Conservation (phyloP, 2,797 vertebrate genomes). For the Microtus obscurus region DNA sequence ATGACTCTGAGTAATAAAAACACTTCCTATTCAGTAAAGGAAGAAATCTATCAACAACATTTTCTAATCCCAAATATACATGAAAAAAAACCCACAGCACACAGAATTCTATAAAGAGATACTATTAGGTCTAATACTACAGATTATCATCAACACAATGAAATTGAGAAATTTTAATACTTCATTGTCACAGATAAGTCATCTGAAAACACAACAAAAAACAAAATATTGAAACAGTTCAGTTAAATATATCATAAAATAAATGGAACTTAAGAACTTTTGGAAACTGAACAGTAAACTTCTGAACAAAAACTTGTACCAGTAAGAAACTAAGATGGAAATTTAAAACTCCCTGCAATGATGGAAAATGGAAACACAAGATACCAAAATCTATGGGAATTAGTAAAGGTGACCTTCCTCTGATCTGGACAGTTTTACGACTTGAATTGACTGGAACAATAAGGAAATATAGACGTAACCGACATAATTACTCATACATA, state of each 20-base stretch:
- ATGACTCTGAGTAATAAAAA: background rate
- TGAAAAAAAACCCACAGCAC: background rate
- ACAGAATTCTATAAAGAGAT: background rate
- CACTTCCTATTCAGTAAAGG: background rate
- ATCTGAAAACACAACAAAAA: background rate
- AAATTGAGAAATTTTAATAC: background rate
- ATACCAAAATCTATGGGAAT: background rate
- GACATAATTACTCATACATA: background rate
- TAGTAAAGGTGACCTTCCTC: background rate
- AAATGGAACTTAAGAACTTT: background rate
- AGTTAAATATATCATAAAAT: background rate
- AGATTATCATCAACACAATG: background rate
- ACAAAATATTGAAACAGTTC: background rate
- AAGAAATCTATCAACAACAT: background rate
- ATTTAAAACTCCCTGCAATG: background rate
- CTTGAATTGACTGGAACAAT: background rate
- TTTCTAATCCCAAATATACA: background rate
- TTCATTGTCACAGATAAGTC: background rate
- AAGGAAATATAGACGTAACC: background rate
- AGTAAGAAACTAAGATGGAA: background rate
- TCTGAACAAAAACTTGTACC: background rate
- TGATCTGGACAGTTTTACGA: background rate
- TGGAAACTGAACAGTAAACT: background rate
- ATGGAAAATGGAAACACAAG: background rate
- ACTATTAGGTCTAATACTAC: background rate